Percentiles rank a stretch among this genome's conserved stretches.
Evolutionary conservation across 2,888 invertebrate genomes (phyloP).

Genomic region (Hyposoter didymator): DNA sequence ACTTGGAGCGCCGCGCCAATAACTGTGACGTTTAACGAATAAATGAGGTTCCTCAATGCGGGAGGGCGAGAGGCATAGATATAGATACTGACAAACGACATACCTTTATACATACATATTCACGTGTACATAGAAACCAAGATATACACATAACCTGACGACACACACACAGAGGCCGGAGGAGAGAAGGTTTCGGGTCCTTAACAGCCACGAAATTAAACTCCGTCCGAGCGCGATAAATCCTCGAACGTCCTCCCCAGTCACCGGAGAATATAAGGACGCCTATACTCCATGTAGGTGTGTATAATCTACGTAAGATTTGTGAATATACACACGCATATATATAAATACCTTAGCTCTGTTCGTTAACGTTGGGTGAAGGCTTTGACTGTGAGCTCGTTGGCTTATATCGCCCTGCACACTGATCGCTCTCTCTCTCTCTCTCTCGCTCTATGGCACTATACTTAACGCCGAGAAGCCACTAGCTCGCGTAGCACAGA

Average conservation of each 20-base stretch:
- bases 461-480: slow-evolving; percentile 28
- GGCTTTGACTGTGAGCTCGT: slow-evolving; percentile 51
- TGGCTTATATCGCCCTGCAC: slow-evolving; percentile 60
- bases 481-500: not conserved
- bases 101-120: slow-evolving; percentile 9
- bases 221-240: slow-evolving; percentile 77
- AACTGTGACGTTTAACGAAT: slow-evolving; percentile 35
- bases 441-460: slow-evolving; percentile 11
- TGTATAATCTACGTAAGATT: slow-evolving; percentile 62
- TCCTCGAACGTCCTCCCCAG: slow-evolving; percentile 77
- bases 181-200: slow-evolving; percentile 58
- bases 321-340: slow-evolving; percentile 54
- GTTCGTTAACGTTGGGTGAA: slow-evolving; percentile 62
- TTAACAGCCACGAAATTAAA: slow-evolving; percentile 76
- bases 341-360: slow-evolving; percentile 54
- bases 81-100: slow-evolving; percentile 11
- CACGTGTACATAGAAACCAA: not conserved
- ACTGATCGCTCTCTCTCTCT: slow-evolving; percentile 44
- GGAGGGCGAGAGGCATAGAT: slow-evolving; percentile 25
- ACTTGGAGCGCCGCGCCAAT: slow-evolving; percentile 26
- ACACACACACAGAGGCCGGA: slow-evolving; percentile 31
- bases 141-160: not conserved
- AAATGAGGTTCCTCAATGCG: slow-evolving; percentile 51
- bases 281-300: slow-evolving; percentile 55
- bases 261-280: slow-evolving; percentile 70